These are phyloP conservation scores for Microvelia longipes DNA, from an alignment of 1,140 invertebrate genomes.

Conservation along the genomic window DNA sequence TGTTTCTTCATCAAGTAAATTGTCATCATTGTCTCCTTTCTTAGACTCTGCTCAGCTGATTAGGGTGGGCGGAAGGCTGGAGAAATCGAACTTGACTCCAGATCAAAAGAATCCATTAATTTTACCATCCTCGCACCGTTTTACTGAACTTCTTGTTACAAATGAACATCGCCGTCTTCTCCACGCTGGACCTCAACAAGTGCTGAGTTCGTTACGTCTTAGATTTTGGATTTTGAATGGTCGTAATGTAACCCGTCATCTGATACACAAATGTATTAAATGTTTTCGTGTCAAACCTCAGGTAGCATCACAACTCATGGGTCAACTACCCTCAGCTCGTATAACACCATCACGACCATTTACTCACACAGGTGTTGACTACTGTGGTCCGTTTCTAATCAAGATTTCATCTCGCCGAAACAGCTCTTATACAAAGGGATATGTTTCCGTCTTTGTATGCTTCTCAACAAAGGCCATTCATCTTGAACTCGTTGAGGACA, in stretches of 20 bases:
- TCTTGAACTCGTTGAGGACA: conserved; percentile 22
- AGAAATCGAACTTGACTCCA: neutral
- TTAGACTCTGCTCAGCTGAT: neutral
- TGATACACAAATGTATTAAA: conserved; percentile 8
- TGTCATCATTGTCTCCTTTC: neutral
- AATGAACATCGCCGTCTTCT: neutral
- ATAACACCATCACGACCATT: conserved; percentile 14
- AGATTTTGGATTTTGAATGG: neutral
- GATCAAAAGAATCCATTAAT: neutral
- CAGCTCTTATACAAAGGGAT: conserved; percentile 3
- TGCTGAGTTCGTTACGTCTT: neutral
- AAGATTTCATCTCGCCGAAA: neutral
- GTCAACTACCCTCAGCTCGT: conserved; percentile 14
- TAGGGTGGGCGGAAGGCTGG: neutral
- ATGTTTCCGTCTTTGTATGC: conserved; percentile 23
- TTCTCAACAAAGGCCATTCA: conserved; percentile 23
- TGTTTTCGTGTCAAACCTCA: conserved; percentile 12
- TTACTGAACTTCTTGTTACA: neutral
- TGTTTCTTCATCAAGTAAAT: neutral
- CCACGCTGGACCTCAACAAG: neutral
- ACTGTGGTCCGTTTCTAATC: conserved; percentile 15
- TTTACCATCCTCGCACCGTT: neutral
- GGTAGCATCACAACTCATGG: conserved; percentile 12
- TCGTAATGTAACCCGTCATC: neutral
- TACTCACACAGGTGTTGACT: conserved; percentile 18